Base-by-base conservation (phyloP, 1,140 invertebrate genomes). In the Lycorma delicatula region DNA sequence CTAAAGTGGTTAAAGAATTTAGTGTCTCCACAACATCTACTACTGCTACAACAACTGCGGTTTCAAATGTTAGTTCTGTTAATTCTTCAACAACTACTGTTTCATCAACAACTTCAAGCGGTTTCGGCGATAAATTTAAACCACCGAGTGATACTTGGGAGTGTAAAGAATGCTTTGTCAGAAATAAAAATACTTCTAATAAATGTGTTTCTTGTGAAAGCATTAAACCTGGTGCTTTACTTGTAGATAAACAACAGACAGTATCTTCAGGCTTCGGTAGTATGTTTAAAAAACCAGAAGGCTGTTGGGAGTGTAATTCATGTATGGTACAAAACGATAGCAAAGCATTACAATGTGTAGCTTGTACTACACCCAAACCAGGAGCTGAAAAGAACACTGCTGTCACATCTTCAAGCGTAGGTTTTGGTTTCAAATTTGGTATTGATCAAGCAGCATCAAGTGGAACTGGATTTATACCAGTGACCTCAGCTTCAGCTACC, bases 291-390 rank as follows among this genome's bases (percentile, higher is more conserved):
- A 71, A 75, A 58, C 68, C 71, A 6, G 62, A 72, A 61, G 74
- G 75, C 31, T 61, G 74, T 54, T 85, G 82, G 82, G 75, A 71
- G 54, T 85, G 83, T 68, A 73, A 76, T 28, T 68, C 71, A 11
- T 85, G 83, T 62, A 76, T 81, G 74, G 58, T 84, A 4, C 70
- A 70, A 55, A 85, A 85, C 64, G 76, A 79, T 29, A 56, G 65
- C 20, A 71, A 71, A 22, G 67, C 66, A 26, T 69, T 60, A 0
- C 77, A 79, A 62, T 85, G 82, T 68, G 75, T 71, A 16, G 78
- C 81, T 16, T 81, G 78, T 58, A 38, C 27, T 23, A 57, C 59
- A 56, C 44, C 51, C 11, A 59, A 56, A 50, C 44, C 51, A n/a
- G 58, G 44, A 9, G 60, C 71, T 50, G 68, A 68, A n/a, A 44